Evolutionary conservation across 1,140 invertebrate genomes (phyloP).

Genomic region (Cydia strobilella): DNA sequence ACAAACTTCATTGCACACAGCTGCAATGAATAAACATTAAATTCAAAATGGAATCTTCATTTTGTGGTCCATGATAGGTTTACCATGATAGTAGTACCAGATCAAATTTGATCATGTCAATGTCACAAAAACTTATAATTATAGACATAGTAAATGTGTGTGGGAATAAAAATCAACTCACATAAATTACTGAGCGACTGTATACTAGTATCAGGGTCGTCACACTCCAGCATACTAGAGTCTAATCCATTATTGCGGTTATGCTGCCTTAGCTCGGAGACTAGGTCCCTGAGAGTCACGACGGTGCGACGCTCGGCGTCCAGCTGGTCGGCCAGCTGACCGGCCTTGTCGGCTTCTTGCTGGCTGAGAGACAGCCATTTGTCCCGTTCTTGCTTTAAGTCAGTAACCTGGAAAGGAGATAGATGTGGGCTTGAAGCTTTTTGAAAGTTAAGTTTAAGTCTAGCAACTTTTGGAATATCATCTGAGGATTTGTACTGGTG

Average conservation of each 20-base stretch:
- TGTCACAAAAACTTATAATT: too few species aligned
- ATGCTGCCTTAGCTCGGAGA: conserved; percentile 60
- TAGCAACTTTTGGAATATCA: too few species aligned
- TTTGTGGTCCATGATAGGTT: too few species aligned
- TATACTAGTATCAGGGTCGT: conserved; percentile 64
- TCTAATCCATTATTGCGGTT: conserved; percentile 59
- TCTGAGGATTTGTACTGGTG: too few species aligned
- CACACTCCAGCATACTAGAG: conserved; percentile 63
- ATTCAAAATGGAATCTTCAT: too few species aligned
- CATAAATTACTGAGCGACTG: conserved; percentile 63
- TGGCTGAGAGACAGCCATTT: conserved; percentile 58
- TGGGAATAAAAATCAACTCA: conserved; percentile 48
- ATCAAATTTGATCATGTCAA: not conserved
- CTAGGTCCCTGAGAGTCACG: conserved; percentile 54
- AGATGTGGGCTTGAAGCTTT: too few species aligned
- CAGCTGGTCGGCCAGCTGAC: conserved; percentile 54
- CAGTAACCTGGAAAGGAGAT: conserved; percentile 50
- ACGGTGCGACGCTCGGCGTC: conserved; percentile 50
- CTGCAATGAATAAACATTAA: conserved; percentile 45
- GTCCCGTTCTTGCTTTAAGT: conserved; percentile 64
- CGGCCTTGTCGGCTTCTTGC: conserved; percentile 50
- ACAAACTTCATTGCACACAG: conserved; percentile 67
- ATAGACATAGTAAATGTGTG: too few species aligned
- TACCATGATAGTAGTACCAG: too few species aligned
- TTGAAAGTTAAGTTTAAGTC: too few species aligned